Percentiles rank a stretch among this genome's conserved stretches.
phyloP scores from a whole-genome alignment of 1,140 invertebrate species.

The Aphidius ervi region DNA sequence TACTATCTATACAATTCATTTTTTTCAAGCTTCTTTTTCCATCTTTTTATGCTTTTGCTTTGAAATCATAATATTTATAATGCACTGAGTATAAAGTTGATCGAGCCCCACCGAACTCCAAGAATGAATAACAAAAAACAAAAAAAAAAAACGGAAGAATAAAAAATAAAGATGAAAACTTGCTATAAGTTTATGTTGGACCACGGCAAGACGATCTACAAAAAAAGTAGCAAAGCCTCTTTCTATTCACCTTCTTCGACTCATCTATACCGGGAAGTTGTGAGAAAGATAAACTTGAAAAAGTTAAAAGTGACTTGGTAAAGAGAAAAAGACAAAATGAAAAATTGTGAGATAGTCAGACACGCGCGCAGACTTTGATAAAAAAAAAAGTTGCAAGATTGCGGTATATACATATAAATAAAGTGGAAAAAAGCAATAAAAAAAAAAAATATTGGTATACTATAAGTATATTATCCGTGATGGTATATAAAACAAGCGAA shows the following conservation, averaged over 20 bases:
- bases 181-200: constrained; percentile 20
- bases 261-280: constrained; percentile 9
- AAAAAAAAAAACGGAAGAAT: constrained; percentile 8
- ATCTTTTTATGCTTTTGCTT: background rate
- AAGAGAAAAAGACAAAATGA: constrained; percentile 11
- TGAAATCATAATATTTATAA: constrained; percentile 40
- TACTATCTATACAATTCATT: background rate
- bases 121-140: background rate
- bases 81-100: constrained; percentile 36
- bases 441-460: constrained; percentile 9
- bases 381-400: too few species aligned
- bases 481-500: background rate
- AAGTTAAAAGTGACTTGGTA: constrained; percentile 39
- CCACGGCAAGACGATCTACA: constrained; percentile 22
- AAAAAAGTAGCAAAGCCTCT: constrained; percentile 21
- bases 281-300: constrained; percentile 40
- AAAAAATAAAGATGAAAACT: constrained; percentile 24
- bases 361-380: too few species aligned
- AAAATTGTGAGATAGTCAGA: too few species aligned
- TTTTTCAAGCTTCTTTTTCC: too few species aligned
- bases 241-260: background rate
- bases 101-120: background rate
- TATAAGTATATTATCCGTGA: constrained; percentile 3
- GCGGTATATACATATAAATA: constrained; percentile 11
- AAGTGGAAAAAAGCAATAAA: constrained; percentile 5